Conservation (phyloP, 2,797 vertebrate species). For the Knipowitschia caucasica region DNA sequence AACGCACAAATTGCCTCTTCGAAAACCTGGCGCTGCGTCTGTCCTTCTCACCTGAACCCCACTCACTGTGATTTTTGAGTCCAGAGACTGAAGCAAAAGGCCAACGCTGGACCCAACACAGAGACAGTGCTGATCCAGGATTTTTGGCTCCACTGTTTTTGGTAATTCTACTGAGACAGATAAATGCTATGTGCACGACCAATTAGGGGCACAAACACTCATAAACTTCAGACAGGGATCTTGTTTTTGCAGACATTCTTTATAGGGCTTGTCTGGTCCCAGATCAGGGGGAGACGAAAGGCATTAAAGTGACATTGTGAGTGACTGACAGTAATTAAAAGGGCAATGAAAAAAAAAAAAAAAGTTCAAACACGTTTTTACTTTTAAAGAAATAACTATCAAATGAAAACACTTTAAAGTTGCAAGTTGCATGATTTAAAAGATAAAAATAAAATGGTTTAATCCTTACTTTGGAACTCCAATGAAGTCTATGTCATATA, state of each 20-base stretch:
- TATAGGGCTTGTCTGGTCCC: conserved; percentile 32
- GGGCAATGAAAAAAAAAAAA: background rate
- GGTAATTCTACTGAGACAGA: conserved; percentile 40
- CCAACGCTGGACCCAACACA: conserved; percentile 25
- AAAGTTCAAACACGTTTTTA: background rate
- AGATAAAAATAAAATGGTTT: too few relatives aligned
- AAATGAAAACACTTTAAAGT: too few relatives aligned
- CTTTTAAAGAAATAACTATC: background rate
- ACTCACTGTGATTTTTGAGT: conserved; percentile 63
- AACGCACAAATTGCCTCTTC: conserved; percentile 28
- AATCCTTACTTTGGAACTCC: too few relatives aligned
- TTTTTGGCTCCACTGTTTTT: conserved; percentile 47
- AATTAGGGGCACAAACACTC: conserved; percentile 31
- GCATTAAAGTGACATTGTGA: background rate
- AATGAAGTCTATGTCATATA: too few relatives aligned
- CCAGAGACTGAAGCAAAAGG: conserved; percentile 54
- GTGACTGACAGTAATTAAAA: background rate
- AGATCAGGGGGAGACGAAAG: conserved; percentile 20
- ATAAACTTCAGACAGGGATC: conserved; percentile 10
- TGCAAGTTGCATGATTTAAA: too few relatives aligned
- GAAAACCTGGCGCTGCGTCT: conserved; percentile 22
- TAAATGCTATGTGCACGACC: conserved; percentile 32
- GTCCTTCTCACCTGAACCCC: conserved; percentile 54
- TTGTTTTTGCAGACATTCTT: conserved; percentile 32
- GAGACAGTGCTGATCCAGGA: conserved; percentile 43